Conservation (phyloP, 2,888 invertebrate genomes). For the Tribolium freemani region DNA sequence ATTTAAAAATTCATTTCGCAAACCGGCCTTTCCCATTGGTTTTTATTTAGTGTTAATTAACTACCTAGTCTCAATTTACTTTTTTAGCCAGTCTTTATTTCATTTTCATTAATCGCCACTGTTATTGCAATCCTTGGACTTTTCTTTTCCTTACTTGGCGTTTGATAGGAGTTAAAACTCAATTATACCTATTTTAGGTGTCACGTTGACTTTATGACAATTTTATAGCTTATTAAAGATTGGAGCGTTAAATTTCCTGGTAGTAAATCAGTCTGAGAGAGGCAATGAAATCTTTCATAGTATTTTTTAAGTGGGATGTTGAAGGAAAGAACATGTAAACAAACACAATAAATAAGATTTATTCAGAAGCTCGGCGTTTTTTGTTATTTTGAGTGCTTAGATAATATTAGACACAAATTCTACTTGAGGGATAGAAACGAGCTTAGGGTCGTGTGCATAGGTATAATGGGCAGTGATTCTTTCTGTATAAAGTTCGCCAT, state of each 20-base stretch:
- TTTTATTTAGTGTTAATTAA: background rate
- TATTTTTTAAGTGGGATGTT: background rate
- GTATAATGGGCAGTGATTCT: background rate
- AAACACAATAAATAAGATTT: background rate
- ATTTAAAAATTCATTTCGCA: background rate
- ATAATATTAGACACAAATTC: background rate
- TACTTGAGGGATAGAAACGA: background rate
- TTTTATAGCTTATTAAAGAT: slow-evolving; percentile 32
- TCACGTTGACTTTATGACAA: slow-evolving; percentile 22
- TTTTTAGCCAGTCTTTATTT: background rate
- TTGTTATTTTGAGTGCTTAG: background rate
- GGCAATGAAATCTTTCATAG: background rate
- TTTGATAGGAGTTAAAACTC: slow-evolving; percentile 6
- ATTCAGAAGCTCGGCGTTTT: background rate
- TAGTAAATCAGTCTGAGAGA: slow-evolving; percentile 11
- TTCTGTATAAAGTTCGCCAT: background rate
- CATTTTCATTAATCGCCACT: background rate
- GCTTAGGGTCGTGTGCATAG: background rate
- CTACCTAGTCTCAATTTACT: background rate
- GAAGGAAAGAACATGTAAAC: background rate
- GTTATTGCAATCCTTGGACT: background rate
- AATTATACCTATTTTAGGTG: slow-evolving; percentile 21
- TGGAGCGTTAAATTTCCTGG: slow-evolving; percentile 18
- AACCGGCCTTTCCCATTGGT: background rate
- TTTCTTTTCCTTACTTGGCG: background rate